These are phyloP conservation scores for Neolamprologus fasciatus DNA, from an alignment of 2,113 vertebrate species.

Conservation along the genomic window DNA sequence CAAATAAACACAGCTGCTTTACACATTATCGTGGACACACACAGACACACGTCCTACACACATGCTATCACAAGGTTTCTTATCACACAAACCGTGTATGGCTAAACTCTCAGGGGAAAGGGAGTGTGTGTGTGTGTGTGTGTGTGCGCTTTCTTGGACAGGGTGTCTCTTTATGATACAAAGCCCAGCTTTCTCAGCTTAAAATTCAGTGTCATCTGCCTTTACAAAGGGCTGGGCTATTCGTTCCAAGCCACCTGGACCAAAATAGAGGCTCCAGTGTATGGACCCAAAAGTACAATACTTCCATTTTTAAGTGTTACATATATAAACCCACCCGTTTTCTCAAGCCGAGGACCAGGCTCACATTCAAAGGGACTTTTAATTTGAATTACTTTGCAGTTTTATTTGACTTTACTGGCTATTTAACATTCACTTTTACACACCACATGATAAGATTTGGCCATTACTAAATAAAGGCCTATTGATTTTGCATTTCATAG, in stretches of 20 bases:
- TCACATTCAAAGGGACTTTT: background rate
- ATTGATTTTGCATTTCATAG: background rate
- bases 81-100: slow-evolving; percentile 54
- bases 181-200: slow-evolving; percentile 67
- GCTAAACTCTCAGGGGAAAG: slow-evolving; percentile 41
- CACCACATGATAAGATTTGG: background rate
- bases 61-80: slow-evolving; percentile 58
- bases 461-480: background rate
- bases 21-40: background rate
- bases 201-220: slow-evolving; percentile 71
- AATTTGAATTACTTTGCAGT: background rate
- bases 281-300: slow-evolving; percentile 46
- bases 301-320: slow-evolving; percentile 51
- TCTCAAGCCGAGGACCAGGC: slow-evolving; percentile 3
- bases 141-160: slow-evolving; percentile 37
- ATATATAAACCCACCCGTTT: slow-evolving; percentile 29
- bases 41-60: slow-evolving; percentile 41
- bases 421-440: background rate
- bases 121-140: slow-evolving; percentile 40
- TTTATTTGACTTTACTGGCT: background rate
- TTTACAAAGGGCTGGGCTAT: slow-evolving; percentile 59
- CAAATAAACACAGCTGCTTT: slow-evolving; percentile 65
- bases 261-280: slow-evolving; percentile 65
- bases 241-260: slow-evolving; percentile 66
- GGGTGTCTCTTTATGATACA: slow-evolving; percentile 66